phyloP scores from a whole-genome alignment of 1,140 invertebrate species.

The Macrocentrus cingulum region DNA sequence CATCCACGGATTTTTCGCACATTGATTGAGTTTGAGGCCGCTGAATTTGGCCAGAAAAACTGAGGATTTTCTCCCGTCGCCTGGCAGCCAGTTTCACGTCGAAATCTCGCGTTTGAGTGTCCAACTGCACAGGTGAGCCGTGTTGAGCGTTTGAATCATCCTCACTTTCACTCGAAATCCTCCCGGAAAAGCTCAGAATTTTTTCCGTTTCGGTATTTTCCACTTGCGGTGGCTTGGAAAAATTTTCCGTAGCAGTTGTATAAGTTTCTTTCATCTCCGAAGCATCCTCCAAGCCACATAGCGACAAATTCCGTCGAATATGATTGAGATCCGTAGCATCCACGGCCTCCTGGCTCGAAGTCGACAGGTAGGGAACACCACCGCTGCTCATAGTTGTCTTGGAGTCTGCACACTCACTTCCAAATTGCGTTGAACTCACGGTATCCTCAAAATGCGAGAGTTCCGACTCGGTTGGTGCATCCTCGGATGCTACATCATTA shows the following conservation, averaged over 20 bases:
- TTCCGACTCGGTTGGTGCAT: slow-evolving; percentile 17
- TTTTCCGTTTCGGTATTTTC: slow-evolving; percentile 1
- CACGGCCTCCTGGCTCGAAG: slow-evolving; percentile 24
- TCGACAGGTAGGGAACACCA: slow-evolving; percentile 20
- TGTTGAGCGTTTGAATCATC: slow-evolving; percentile 26
- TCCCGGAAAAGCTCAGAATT: slow-evolving; percentile 19
- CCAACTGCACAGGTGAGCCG: slow-evolving; percentile 12
- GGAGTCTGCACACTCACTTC: slow-evolving; percentile 24
- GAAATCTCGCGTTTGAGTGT: neutral
- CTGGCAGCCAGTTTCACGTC: neutral
- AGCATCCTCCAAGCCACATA: neutral
- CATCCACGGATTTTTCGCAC: neutral
- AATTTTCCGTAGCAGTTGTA: neutral
- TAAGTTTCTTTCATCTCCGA: neutral
- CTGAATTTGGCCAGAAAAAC: slow-evolving; percentile 6
- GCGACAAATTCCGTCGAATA: slow-evolving; percentile 1
- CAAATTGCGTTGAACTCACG: slow-evolving; percentile 24
- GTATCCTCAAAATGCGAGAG: slow-evolving; percentile 15
- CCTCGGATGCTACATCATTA: slow-evolving; percentile 3
- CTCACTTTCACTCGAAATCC: slow-evolving; percentile 24
- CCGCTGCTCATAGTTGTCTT: slow-evolving; percentile 4
- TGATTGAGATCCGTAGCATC: slow-evolving; percentile 21
- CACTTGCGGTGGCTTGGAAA: neutral
- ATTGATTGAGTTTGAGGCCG: slow-evolving; percentile 1
- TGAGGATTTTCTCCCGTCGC: neutral